Base-by-base conservation (phyloP, 2,113 vertebrate species). In the Proteles cristata region DNA sequence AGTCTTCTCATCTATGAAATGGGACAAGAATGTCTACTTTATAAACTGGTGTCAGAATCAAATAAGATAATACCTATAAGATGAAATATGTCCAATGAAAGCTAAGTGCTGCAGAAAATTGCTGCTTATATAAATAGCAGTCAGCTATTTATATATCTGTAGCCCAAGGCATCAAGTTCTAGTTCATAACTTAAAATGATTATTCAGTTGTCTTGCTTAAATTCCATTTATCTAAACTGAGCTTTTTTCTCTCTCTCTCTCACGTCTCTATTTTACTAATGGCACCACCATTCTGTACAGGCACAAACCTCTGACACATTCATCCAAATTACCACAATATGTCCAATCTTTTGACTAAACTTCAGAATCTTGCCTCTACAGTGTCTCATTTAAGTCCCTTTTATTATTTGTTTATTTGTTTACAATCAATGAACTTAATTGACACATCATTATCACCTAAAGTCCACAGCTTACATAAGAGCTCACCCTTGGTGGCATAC, bases 101-200 rank as follows among this genome's bases (percentile, higher is more conserved):
- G 28, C 71, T 85, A 74, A 58, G 80, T 79, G 10, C 39, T 48
- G 9, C 43, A 81, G 79, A 50, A 7, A 65, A 90, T 65, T 94
- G 7, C 35, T 91, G 85, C 63, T 92, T 31, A 53, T 77, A 25
- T 71, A 92, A 97, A 96, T 85, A 85, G 94, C 81, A 5, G 11
- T 19, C 68, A 93, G 55, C 48, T 25, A 2, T 88, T 94, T 77
- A 39, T 39, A 39, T 39, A 88, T 80, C 50, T 77, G 19, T 90
- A 88, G 31, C 45, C 48, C 5, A n/a, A 39, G 33, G 43, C 35
- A 81, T 71, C 87, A 93, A 80, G 11, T 88, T 88, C 26, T 71
- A 88, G 55, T 63, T 2, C 71, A 61, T 88, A 86, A 89, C 74
- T 66, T 95, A 55, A 28, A 97, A 82, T 25, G 6, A 94, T 85